Conservation (phyloP, 2,797 vertebrate species). For the Poeciliopsis presidionis region DNA sequence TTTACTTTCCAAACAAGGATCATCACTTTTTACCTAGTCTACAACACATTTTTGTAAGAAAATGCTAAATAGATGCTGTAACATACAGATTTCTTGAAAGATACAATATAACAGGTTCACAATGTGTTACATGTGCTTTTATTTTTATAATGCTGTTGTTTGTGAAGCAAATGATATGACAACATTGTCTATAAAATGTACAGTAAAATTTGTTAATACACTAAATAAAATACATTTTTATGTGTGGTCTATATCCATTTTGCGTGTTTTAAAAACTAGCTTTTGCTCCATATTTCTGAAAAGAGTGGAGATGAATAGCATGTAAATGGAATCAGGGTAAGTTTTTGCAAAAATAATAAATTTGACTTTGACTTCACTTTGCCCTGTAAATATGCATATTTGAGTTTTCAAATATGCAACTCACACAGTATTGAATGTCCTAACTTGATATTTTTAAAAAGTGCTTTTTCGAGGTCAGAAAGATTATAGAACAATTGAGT, state of each 20-base stretch:
- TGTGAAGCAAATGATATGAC: slow-evolving; percentile 78
- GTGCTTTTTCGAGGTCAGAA: background rate
- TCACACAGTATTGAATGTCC: background rate
- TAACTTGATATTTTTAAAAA: background rate
- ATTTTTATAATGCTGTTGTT: slow-evolving; percentile 86
- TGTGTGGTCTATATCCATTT: slow-evolving; percentile 64
- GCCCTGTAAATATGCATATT: background rate
- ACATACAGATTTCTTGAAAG: slow-evolving; percentile 60
- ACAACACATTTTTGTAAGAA: slow-evolving; percentile 72
- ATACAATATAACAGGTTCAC: slow-evolving; percentile 60
- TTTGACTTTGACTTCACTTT: background rate
- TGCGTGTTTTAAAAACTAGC: background rate
- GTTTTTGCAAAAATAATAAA: background rate
- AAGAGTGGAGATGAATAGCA: background rate
- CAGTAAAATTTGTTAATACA: slow-evolving; percentile 85
- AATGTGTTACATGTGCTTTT: slow-evolving; percentile 82
- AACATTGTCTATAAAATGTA: slow-evolving; percentile 83
- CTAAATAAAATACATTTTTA: slow-evolving; percentile 86
- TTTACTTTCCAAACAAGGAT: slow-evolving; percentile 24
- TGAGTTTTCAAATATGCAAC: background rate
- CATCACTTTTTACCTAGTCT: slow-evolving; percentile 53
- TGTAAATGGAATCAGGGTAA: background rate
- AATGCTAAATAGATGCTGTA: slow-evolving; percentile 59
- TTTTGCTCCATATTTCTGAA: background rate
- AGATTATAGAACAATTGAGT: background rate